Evolutionary conservation across 1,140 invertebrate species (phyloP).

Genomic region (Achroia grisella): DNA sequence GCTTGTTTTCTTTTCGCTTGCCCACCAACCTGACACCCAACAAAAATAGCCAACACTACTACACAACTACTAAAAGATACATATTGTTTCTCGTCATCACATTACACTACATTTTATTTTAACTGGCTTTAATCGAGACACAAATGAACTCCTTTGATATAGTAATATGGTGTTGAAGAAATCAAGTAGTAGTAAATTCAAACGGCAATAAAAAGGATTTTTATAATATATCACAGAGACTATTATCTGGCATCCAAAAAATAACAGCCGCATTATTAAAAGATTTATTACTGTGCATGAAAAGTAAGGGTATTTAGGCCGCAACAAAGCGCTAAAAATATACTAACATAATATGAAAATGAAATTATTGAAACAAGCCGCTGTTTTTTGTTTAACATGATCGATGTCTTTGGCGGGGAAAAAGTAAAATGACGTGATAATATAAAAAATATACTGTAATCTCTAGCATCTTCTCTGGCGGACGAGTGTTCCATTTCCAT

Average conservation of each 20-base stretch:
- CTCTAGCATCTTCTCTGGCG: slow-evolving; percentile 10
- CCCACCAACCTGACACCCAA: neutral
- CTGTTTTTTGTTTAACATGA: slow-evolving; percentile 11
- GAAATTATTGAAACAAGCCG: slow-evolving; percentile 10
- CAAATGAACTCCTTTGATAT: slow-evolving; percentile 23
- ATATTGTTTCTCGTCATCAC: neutral
- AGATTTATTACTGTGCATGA: slow-evolving; percentile 30
- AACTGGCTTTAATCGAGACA: neutral
- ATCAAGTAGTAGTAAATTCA: slow-evolving; percentile 30
- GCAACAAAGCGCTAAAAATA: slow-evolving; percentile 12
- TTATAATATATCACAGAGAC: slow-evolving; percentile 34
- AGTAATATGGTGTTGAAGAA: slow-evolving; percentile 28
- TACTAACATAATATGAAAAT: slow-evolving; percentile 7
- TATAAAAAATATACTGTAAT: slow-evolving; percentile 16
- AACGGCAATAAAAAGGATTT: slow-evolving; percentile 29
- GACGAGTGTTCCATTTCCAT: slow-evolving; percentile 15
- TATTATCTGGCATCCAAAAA: slow-evolving; percentile 32
- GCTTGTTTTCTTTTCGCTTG: neutral
- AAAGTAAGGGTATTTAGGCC: slow-evolving; percentile 6
- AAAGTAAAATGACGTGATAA: slow-evolving; percentile 29
- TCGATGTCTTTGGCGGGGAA: slow-evolving; percentile 23
- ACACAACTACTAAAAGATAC: neutral
- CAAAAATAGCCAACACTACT: neutral
- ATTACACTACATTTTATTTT: slow-evolving; percentile 1
- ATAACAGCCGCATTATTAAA: slow-evolving; percentile 25